Conservation (phyloP, 2,797 vertebrate species). For the Mus minutoides region DNA sequence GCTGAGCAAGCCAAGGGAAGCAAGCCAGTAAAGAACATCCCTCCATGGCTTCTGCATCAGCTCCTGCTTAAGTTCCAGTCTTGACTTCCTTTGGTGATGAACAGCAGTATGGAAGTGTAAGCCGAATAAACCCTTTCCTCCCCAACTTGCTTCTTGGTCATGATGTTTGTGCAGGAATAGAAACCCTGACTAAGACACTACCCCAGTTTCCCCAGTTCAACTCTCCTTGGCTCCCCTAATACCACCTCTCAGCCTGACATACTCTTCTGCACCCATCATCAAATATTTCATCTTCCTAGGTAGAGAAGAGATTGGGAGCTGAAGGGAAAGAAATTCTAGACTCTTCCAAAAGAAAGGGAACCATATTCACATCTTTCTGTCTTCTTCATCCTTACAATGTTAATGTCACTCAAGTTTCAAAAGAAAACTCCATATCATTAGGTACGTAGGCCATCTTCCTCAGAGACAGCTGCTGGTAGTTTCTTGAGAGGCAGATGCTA, state of each 20-base stretch:
- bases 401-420: neutral
- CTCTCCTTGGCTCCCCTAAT: neutral
- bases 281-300: neutral
- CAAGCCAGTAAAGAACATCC: no score
- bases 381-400: neutral
- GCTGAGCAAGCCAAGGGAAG: no score
- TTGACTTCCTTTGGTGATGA: no score
- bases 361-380: neutral
- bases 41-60: no score
- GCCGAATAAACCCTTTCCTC: no score
- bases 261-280: no score
- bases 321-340: neutral
- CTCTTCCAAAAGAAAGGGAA: neutral
- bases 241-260: neutral
- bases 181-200: no score
- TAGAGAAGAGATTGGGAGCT: neutral
- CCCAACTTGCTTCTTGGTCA: no score
- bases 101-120: no score
- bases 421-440: neutral
- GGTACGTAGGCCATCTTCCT: neutral
- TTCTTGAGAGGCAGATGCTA: accelerated
- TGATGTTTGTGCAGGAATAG: no score
- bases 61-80: no score
- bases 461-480: neutral
- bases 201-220: neutral